Evolutionary conservation across 2,888 invertebrate species (phyloP).

Genomic region (Polydrusus pterygomalis): DNA sequence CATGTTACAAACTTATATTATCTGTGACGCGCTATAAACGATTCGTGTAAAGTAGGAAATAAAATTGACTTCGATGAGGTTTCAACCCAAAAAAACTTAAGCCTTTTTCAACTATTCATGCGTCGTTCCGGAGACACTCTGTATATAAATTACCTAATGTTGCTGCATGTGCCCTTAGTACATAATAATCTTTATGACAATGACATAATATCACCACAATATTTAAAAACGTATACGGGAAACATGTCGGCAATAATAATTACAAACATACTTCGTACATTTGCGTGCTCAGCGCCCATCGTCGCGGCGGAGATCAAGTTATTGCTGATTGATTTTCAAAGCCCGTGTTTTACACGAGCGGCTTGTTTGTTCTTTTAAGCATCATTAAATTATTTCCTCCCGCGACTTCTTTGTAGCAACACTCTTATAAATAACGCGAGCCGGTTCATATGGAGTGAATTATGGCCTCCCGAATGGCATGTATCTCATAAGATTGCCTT

Average conservation of each 20-base stretch:
- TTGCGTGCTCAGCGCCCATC: constrained; percentile 62
- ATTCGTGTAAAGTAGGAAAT: no score
- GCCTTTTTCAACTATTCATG: no score
- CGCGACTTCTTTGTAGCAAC: constrained; percentile 66
- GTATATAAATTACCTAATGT: no score
- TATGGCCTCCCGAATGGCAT: constrained; percentile 61
- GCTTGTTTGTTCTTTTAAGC: constrained; percentile 68
- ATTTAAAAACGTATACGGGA: background rate
- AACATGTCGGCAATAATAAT: constrained; percentile 15
- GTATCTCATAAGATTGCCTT: constrained; percentile 43
- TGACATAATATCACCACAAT: no score
- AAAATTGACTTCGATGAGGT: no score
- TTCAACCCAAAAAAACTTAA: no score
- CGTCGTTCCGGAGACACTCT: no score
- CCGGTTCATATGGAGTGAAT: constrained; percentile 64
- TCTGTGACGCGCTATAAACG: no score
- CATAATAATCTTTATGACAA: no score
- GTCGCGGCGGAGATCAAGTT: constrained; percentile 63
- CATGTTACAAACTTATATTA: no score
- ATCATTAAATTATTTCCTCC: constrained; percentile 71
- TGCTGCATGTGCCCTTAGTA: no score
- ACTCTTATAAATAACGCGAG: constrained; percentile 65
- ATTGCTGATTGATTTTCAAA: constrained; percentile 70
- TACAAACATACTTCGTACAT: constrained; percentile 46
- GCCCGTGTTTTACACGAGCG: constrained; percentile 69